Evolutionary conservation across 1,140 invertebrate species (phyloP), one percentile per base, ranked within the genome.

Genomic region (Centruroides vittatus): DNA sequence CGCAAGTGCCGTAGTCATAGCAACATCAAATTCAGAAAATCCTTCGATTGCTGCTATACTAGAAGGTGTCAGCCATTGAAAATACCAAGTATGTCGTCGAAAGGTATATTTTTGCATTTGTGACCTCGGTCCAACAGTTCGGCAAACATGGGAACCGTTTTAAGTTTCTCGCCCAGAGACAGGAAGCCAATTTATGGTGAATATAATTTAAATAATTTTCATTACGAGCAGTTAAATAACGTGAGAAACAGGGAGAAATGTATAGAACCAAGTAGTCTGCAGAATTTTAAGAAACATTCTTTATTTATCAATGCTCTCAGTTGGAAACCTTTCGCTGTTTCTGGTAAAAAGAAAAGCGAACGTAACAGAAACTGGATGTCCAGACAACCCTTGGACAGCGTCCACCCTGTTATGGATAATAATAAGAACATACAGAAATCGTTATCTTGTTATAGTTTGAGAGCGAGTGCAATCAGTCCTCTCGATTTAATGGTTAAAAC

Each of bases 221-320:
- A 85, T 67, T 93, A 93, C 34, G 89, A 94, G 74, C 84, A 92
- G 63, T 78, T 93, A 59, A 93, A 93, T 76, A 93, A 93, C 72
- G 86, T 82, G 58, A 88, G 88, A 70, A 91, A 91, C 74, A 78
- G 86, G 47, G 84, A 89, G 73, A 85, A 85, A 69, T 79, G 84
- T 67, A 78, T 66, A 70, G 56, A 56, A 55, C 7, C 48, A 34
- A 50, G 35, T 35, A 11, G 34, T 52, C 34, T 53, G 23, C 59
- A 64, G 59, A 60, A 61, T 34, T 59, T 94, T 65, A 95, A 94
- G 75, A 94, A 95, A 70, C 92, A 96, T 71, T 92, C 92, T 57
- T 75, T 94, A 50, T 95, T 98, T 75, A 93, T 98, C 61, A 95
- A 94, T 74, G 89, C 90, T 2, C 78, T 97, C 4, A 93, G 91